phyloP scores from a whole-genome alignment of 2,888 invertebrate genomes.

The Acanthosoma haemorrhoidale region DNA sequence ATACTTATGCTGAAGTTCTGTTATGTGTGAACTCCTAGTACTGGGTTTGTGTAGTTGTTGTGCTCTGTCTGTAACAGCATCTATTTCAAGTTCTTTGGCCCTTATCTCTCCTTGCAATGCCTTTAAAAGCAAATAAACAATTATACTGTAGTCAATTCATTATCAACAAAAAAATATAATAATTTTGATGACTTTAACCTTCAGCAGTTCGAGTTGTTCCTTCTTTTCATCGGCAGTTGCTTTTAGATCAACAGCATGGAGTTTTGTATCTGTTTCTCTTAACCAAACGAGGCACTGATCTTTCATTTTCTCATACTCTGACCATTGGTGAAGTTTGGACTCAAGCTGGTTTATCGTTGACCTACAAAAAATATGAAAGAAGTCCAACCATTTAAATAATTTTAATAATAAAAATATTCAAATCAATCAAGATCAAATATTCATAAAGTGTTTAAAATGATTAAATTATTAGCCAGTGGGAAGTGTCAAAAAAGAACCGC shows the following conservation, averaged over 20 bases:
- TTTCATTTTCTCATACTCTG: constrained; percentile 80
- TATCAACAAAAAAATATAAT: background rate
- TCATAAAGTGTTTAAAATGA: background rate
- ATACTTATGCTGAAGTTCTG: constrained; percentile 87
- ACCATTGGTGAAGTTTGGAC: constrained; percentile 81
- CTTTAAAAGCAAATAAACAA: constrained; percentile 46
- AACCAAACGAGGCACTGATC: constrained; percentile 84
- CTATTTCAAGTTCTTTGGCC: constrained; percentile 87
- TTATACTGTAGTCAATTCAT: background rate
- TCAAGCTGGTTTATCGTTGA: constrained; percentile 75
- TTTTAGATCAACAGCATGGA: constrained; percentile 83
- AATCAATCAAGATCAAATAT: too few species aligned
- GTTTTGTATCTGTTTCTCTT: constrained; percentile 75
- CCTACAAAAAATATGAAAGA: constrained; percentile 40
- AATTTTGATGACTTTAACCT: constrained; percentile 44
- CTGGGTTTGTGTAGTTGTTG: constrained; percentile 74
- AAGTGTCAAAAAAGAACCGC: too few species aligned
- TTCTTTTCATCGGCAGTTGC: constrained; percentile 76
- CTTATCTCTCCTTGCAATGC: constrained; percentile 79
- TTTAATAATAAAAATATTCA: too few species aligned
- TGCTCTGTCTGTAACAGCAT: constrained; percentile 84
- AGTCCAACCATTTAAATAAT: background rate
- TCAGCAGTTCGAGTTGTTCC: constrained; percentile 71
- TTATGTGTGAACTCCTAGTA: constrained; percentile 74
- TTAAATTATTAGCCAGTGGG: background rate